A percentile compares a stretch with the other conserved stretches of the same genome.
These are phyloP conservation scores for Drosophila suzukii DNA, from an alignment of 1,140 invertebrate genomes.

Conservation along the genomic window DNA sequence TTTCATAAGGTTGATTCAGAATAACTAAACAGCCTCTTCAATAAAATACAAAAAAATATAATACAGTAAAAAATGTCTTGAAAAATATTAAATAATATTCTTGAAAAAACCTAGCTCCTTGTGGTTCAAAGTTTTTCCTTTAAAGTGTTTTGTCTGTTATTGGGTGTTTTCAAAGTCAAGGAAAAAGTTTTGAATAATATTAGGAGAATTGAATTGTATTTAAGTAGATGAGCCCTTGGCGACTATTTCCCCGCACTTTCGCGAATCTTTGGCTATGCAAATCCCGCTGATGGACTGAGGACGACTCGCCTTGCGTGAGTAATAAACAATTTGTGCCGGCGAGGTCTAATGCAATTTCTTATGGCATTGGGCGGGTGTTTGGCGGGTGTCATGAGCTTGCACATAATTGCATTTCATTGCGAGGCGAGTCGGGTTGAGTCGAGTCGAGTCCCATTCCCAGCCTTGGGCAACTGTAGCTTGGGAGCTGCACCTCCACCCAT, in stretches of 20 bases:
- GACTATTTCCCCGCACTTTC: neutral
- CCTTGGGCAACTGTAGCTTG: conserved; percentile 14
- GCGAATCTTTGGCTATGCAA: conserved; percentile 51
- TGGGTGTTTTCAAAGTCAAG: too few species aligned
- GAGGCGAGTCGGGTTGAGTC: neutral
- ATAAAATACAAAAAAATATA: too few species aligned
- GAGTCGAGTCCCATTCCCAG: conserved; percentile 18
- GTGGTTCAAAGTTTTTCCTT: too few species aligned
- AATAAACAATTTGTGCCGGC: conserved; percentile 38
- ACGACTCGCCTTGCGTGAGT: conserved; percentile 30
- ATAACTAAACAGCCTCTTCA: too few species aligned
- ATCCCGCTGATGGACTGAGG: conserved; percentile 37
- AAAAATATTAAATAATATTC: too few species aligned
- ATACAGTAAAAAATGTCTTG: too few species aligned
- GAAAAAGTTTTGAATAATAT: neutral
- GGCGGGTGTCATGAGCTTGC: conserved; percentile 45
- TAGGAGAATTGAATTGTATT: too few species aligned
- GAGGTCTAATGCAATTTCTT: conserved; percentile 67
- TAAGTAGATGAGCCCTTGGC: neutral
- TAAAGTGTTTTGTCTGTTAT: too few species aligned
- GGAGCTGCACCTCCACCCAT: neutral
- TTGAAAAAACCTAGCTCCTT: too few species aligned
- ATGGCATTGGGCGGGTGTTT: conserved; percentile 55
- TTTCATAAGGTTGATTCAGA: too few species aligned
- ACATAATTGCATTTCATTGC: conserved; percentile 77